A percentile compares a stretch with the other conserved stretches of the same genome.
These are phyloP conservation scores for Leptinotarsa rubiginosa DNA, from an alignment of 2,888 invertebrate species.

Conservation along the genomic window DNA sequence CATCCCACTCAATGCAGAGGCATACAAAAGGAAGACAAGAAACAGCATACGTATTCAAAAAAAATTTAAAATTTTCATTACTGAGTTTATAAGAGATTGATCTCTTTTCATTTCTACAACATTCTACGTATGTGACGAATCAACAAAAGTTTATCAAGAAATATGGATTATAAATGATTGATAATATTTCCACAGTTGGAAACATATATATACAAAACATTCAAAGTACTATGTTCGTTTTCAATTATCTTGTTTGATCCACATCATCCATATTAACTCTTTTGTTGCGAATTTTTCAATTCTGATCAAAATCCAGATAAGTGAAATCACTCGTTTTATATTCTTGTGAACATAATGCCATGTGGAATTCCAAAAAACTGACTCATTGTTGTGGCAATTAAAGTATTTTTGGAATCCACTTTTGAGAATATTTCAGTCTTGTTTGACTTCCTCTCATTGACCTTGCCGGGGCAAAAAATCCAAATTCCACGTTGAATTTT, in stretches of 20 bases:
- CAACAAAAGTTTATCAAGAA: no score
- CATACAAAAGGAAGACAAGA: no score
- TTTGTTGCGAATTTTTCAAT: neutral
- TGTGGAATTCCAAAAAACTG: slow-evolving; percentile 10
- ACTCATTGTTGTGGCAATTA: neutral
- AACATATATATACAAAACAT: no score
- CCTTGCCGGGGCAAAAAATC: neutral
- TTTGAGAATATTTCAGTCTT: neutral
- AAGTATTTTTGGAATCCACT: neutral
- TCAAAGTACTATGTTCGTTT: no score
- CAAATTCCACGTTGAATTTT: slow-evolving; percentile 2
- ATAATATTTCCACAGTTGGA: no score
- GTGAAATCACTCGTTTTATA: neutral
- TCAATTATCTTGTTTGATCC: neutral
- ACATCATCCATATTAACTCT: neutral
- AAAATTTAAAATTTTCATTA: no score
- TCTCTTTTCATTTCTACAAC: no score
- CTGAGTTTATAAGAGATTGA: no score
- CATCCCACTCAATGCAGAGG: no score
- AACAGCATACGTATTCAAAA: no score
- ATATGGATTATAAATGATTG: no score
- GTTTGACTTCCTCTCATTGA: slow-evolving; percentile 11
- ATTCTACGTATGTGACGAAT: no score
- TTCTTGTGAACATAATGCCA: neutral
- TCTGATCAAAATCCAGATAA: neutral